These are phyloP conservation scores for Riparia riparia DNA, from an alignment of 2,113 vertebrate species.

Conservation along the genomic window DNA sequence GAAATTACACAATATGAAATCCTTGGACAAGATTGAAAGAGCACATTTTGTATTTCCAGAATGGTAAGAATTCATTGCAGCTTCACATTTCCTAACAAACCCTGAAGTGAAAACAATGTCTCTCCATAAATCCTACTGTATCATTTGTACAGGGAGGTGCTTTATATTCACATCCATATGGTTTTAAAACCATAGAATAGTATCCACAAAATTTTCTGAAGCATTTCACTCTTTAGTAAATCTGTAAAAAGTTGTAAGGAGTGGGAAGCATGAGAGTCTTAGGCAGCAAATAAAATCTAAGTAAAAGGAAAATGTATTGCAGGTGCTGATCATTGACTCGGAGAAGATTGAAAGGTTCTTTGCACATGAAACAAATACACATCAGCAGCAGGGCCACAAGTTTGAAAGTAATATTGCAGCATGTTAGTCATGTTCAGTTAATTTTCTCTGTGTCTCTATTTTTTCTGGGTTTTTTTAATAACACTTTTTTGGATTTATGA, in stretches of 20 bases:
- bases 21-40: slow-evolving; percentile 27
- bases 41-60: neutral
- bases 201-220: neutral
- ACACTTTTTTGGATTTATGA: neutral
- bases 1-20: slow-evolving; percentile 28
- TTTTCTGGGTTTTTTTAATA: neutral
- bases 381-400: neutral
- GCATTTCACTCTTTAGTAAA: neutral
- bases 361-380: neutral
- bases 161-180: neutral
- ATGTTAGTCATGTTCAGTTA: neutral
- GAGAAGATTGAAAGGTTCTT: neutral
- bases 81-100: slow-evolving; percentile 29
- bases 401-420: neutral
- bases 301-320: neutral
- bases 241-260: neutral
- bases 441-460: neutral
- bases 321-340: neutral
- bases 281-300: neutral
- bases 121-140: neutral
- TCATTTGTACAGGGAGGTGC: neutral
- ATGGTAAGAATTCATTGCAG: neutral
- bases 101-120: neutral
- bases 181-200: slow-evolving; percentile 1
- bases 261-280: neutral